A percentile compares a stretch with the other conserved stretches of the same genome.
Conservation (phyloP, 1,140 invertebrate genomes). For the Hydropsyche tenuis region DNA sequence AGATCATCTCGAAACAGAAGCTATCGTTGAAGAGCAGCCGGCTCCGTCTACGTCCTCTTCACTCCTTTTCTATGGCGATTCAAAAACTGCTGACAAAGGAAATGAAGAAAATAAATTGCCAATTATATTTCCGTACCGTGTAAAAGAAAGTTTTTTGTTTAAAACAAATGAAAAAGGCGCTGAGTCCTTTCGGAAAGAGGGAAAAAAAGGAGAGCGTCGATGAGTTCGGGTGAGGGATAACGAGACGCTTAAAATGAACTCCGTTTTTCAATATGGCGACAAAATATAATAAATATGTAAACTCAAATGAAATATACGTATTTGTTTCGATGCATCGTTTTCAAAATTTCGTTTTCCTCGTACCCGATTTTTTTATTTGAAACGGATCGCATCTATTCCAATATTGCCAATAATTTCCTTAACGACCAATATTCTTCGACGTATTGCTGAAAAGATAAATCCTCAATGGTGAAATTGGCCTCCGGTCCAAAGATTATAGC, state of each 20-base stretch:
- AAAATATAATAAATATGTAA: slow-evolving; percentile 3
- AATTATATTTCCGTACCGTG: slow-evolving; percentile 30
- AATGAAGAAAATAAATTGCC: slow-evolving; percentile 47
- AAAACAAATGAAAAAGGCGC: slow-evolving; percentile 23
- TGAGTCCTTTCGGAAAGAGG: slow-evolving; percentile 5
- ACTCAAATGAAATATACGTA: background rate
- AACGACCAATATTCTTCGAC: slow-evolving; percentile 49
- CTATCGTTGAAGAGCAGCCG: slow-evolving; percentile 18
- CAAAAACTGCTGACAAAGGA: slow-evolving; percentile 50
- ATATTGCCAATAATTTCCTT: slow-evolving; percentile 46
- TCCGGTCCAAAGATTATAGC: slow-evolving; percentile 42
- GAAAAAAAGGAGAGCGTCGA: background rate
- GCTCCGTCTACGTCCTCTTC: slow-evolving; percentile 31
- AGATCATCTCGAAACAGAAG: slow-evolving; percentile 20
- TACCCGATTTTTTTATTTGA: too few species aligned
- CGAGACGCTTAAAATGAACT: background rate
- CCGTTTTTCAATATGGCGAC: slow-evolving; percentile 16
- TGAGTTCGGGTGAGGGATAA: background rate
- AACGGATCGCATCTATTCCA: slow-evolving; percentile 30
- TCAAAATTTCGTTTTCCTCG: too few species aligned
- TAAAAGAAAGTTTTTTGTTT: slow-evolving; percentile 32
- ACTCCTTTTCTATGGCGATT: slow-evolving; percentile 34
- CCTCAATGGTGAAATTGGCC: slow-evolving; percentile 44
- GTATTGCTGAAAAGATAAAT: slow-evolving; percentile 46
- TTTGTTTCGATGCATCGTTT: too few species aligned